phyloP scores from a whole-genome alignment of 1,140 invertebrate species.

The Pantala flavescens region DNA sequence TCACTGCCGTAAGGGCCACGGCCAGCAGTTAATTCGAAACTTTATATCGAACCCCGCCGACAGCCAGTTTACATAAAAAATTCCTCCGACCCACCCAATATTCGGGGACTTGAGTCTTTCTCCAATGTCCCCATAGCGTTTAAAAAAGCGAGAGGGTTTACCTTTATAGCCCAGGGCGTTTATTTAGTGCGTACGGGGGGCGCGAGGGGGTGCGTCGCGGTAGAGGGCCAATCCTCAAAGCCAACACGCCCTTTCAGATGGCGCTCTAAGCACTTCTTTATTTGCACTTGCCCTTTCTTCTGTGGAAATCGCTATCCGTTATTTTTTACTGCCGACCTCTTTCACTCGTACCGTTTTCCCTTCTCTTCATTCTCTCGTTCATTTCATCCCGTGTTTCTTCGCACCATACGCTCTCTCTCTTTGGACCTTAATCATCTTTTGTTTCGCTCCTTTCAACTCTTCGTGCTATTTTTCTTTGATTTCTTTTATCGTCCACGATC shows the following conservation, averaged over 20 bases:
- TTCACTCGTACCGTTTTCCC: background rate
- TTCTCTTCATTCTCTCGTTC: background rate
- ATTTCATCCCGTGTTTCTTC: background rate
- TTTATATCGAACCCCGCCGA: background rate
- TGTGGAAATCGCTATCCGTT: background rate
- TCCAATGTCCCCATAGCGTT: background rate
- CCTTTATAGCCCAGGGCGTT: background rate
- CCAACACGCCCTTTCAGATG: background rate
- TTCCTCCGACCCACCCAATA: background rate
- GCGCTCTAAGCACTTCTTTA: background rate
- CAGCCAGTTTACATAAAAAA: background rate
- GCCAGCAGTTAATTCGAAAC: background rate
- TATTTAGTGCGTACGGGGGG: background rate
- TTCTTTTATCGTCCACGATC: too few relatives aligned
- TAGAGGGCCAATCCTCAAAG: background rate
- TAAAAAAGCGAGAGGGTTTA: background rate
- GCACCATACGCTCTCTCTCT: background rate
- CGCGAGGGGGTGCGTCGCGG: background rate
- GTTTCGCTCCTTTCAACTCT: too few relatives aligned
- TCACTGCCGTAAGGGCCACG: background rate
- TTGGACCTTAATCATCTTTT: background rate
- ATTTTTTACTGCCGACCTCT: background rate
- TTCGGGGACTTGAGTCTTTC: background rate
- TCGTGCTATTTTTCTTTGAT: too few relatives aligned
- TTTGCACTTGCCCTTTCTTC: conserved; percentile 1